Evolutionary conservation across 1,140 invertebrate genomes (phyloP).

Genomic region (Camponotus floridanus): DNA sequence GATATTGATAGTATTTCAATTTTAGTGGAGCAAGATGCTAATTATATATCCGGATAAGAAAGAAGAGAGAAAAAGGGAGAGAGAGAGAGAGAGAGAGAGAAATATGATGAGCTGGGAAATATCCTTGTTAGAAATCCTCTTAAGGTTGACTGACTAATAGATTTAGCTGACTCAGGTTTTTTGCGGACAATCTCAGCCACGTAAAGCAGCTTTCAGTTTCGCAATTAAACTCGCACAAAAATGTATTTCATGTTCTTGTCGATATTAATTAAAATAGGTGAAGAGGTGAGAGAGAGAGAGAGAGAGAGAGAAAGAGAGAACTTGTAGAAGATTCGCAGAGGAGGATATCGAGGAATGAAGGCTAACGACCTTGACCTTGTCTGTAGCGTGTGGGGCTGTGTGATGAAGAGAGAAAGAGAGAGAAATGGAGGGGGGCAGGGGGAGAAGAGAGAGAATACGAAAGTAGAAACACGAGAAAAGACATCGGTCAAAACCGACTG

Average conservation of each 20-base stretch:
- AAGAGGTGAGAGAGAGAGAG: background rate
- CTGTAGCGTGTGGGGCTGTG: conserved; percentile 62
- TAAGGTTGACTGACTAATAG: background rate
- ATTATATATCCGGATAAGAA: background rate
- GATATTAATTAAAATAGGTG: conserved; percentile 35
- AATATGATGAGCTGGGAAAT: background rate
- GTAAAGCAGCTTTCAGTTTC: background rate
- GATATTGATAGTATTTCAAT: background rate
- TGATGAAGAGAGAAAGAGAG: background rate
- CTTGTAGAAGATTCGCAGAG: conserved; percentile 49
- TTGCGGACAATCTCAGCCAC: background rate
- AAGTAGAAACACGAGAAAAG: conserved; percentile 68
- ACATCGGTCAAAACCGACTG: conserved; percentile 77
- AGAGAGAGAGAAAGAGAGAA: conserved; percentile 27
- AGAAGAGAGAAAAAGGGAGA: too few relatives aligned
- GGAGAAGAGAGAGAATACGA: conserved; percentile 50
- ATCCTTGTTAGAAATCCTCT: conserved; percentile 5
- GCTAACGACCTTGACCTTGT: conserved; percentile 83
- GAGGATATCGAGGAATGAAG: conserved; percentile 73
- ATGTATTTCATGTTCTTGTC: background rate
- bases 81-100: too few relatives aligned
- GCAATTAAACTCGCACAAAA: background rate
- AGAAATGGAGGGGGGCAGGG: conserved; percentile 7
- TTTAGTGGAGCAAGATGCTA: background rate
- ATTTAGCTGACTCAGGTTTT: too few relatives aligned